Base-by-base conservation (phyloP, 2,113 vertebrate genomes). In the Sphyrna mokarran region DNA sequence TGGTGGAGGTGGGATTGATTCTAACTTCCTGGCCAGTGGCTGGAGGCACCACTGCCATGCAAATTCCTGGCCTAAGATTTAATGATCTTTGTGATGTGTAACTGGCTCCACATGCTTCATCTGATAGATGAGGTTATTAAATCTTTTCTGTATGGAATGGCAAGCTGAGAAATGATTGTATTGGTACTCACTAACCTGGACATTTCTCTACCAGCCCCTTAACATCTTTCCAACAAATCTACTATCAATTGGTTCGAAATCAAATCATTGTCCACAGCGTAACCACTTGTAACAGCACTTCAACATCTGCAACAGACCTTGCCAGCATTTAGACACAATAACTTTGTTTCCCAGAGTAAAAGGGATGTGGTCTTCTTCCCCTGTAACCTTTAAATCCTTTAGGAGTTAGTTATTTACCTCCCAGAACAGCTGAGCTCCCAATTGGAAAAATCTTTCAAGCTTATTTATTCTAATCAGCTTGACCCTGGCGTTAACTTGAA, bases 291-390 rank as follows among this genome's bases (percentile, higher is more conserved):
- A 90, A n/a, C 87, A 90, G 54, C 87, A 90, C 54, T 33, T 90
- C 54, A 90, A 33, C 87, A 90, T 33, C 54, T 90, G 48, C 29
- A 33, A 11, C 26, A 90, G 87, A 33, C 3, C 54, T 90, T 61
- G 54, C 13, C 87, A 90, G 26, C 48, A 33, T 90, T 90, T 90
- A 33, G 48, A 18, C 54, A 90, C 87, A 90, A 61, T 58, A 61
- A 90, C 16, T 90, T 61, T 54, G 58, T 90, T 90, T 90, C 87
- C 61, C 87, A 90, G 10, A 23, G 85, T 87, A 54, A 87, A 83
- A 54, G 43, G 20, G 29, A 90, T 14, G 54, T 63, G 26, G 54
- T 90, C 26, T 90, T 90, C 87, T n/a, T 40, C 37, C 80, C 37
- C 18, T 83, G 0, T 83, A 83, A 83, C 78, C n/a, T 83, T 40